Evolutionary conservation across 2,113 vertebrate species (phyloP).

Genomic region (Campylorhamphus procurvoides): DNA sequence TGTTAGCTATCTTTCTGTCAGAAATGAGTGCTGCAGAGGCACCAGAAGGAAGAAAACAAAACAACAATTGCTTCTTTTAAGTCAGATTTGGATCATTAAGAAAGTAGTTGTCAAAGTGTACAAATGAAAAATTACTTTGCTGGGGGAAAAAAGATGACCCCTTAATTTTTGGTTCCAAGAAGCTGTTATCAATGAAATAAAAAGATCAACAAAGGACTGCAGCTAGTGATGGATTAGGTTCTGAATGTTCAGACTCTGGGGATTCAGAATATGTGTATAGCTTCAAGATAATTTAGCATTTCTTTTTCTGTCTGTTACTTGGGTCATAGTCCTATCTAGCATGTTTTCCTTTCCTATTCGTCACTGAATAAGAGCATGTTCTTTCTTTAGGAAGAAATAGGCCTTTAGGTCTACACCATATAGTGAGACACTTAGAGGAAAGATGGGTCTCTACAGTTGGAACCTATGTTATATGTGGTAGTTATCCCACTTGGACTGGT

Average conservation of each 20-base stretch:
- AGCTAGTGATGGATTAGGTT: neutral
- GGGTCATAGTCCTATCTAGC: neutral
- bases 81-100: neutral
- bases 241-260: neutral
- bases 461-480: neutral
- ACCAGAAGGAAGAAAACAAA: neutral
- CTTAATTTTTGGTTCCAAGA: neutral
- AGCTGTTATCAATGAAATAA: neutral
- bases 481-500: neutral
- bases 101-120: neutral
- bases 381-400: neutral
- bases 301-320: neutral
- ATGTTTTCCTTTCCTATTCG: neutral
- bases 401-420: neutral
- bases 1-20: neutral
- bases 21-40: neutral
- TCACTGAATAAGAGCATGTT: neutral
- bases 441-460: neutral
- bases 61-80: neutral
- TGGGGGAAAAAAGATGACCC: rapidly evolving
- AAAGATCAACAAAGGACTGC: neutral
- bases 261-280: neutral
- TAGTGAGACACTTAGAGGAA: neutral
- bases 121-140: neutral
- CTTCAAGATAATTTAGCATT: neutral